A percentile compares a stretch with the other conserved stretches of the same genome.
Conservation (phyloP, 2,888 invertebrate genomes). For the Eristalis arbustorum region DNA sequence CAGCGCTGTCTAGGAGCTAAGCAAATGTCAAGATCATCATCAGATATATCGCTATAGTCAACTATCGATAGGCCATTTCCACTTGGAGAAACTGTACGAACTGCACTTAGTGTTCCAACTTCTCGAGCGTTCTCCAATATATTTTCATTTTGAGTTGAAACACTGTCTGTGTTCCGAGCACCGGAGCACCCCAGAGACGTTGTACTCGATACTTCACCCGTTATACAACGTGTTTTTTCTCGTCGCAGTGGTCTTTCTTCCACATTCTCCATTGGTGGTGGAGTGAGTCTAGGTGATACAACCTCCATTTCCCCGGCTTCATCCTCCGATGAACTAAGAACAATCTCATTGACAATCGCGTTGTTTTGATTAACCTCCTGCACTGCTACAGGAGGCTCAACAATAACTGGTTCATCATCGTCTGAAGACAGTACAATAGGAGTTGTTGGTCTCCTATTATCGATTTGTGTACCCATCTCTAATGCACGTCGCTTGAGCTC, state of each 20-base stretch:
- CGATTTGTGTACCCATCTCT: neutral
- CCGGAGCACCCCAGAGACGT: conserved; percentile 21
- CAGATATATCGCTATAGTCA: conserved; percentile 32
- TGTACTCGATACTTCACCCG: conserved; percentile 52
- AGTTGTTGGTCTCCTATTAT: neutral
- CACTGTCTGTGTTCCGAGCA: conserved; percentile 2
- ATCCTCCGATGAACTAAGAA: neutral
- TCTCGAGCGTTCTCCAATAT: conserved; percentile 20
- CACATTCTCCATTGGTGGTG: neutral
- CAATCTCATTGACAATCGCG: neutral
- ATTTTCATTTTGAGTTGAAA: neutral
- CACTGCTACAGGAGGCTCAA: neutral
- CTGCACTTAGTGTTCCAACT: conserved; percentile 33
- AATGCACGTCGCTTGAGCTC: conserved; percentile 33
- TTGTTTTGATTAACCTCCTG: neutral
- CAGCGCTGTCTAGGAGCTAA: neutral
- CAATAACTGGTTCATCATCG: neutral
- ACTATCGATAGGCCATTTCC: neutral
- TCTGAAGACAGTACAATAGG: conserved; percentile 14
- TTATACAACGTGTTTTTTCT: conserved; percentile 26
- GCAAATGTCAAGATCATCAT: conserved; percentile 18
- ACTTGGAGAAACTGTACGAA: neutral
- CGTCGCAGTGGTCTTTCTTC: neutral
- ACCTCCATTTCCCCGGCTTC: neutral
- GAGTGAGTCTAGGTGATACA: neutral